Evolutionary conservation across 92 coral and sea anemone species (phyloP), one percentile per base, ranked within the genome.

Genomic region (Parazoanthus darwini): DNA sequence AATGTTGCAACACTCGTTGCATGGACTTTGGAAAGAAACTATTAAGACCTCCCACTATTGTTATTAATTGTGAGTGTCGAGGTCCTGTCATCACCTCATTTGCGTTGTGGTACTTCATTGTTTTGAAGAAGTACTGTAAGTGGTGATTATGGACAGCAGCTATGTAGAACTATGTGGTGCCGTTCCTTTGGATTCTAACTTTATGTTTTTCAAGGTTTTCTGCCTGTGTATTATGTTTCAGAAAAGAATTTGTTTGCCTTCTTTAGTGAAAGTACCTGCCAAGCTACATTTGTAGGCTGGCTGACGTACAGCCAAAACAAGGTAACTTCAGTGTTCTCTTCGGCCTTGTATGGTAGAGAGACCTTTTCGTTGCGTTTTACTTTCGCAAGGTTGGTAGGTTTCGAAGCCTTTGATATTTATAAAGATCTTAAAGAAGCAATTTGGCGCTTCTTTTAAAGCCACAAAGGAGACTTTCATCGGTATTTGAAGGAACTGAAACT

Each of bases 291-390:
- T 82, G 56, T 51, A 82, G 4, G 10, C 5, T 82, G 54, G 37
- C 46, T 65, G 86, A 43, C 59, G 11, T 63, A 20, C 74, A 66
- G 75, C 75, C 77, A 63, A 58, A 63, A 63, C 39, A 18, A 39
- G 86, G 70, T 82, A 63, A 82, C 86, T 59, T 80, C 72, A 37
- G 33, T 16, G 44, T 50, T 50, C 43, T 48, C 20, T 36, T 80
- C 15, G 65, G 66, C 23, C 23, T 58, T 14, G 66, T 20, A 15
- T 23, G 23, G 5, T 58, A 14, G 7, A 63, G 8, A 20, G 16
- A 23, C 6, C 20, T 20, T 26, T 63, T 25, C 70, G 70, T 20
- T 63, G n/a, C 70, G 26, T 23, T 63, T 20, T 23, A 63, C 18
- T 63, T 63, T 63, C 70, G 70, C 4, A 54, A 54, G 25, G 26